Percentiles rank a stretch among this genome's conserved stretches.
phyloP scores from a whole-genome alignment of 2,888 invertebrate species.

The Harmothoe impar region DNA sequence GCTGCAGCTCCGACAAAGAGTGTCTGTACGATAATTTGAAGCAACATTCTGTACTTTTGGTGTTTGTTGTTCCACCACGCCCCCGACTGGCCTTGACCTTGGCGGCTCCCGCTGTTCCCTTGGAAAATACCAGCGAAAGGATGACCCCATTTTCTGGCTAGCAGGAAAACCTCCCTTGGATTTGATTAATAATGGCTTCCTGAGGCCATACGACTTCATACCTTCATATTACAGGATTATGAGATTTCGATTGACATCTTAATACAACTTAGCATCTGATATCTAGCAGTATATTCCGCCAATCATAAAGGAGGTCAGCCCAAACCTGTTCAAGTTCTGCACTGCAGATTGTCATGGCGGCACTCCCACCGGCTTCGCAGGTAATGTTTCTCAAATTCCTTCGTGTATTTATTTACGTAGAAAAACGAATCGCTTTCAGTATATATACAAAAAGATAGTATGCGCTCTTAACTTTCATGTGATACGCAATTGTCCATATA shows the following conservation, averaged over 20 bases:
- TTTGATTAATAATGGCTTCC: too few relatives aligned
- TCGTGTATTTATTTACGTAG: neutral
- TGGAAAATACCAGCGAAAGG: too few relatives aligned
- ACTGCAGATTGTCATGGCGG: conserved; percentile 63
- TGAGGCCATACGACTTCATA: too few relatives aligned
- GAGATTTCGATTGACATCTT: too few relatives aligned
- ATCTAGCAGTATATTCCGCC: neutral
- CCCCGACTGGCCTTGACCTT: too few relatives aligned
- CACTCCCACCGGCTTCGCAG: conserved; percentile 65
- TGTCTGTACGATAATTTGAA: conserved; percentile 16
- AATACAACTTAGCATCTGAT: too few relatives aligned
- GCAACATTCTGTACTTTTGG: neutral
- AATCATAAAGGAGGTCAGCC: conserved; percentile 28
- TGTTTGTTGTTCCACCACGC: too few relatives aligned
- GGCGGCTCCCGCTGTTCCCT: too few relatives aligned
- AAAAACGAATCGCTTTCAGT: neutral
- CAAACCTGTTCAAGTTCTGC: conserved; percentile 15
- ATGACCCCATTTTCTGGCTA: too few relatives aligned
- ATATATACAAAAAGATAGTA: neutral
- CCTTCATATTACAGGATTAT: too few relatives aligned
- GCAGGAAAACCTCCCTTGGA: too few relatives aligned
- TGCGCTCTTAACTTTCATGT: neutral
- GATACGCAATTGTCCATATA: neutral
- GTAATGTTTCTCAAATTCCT: conserved; percentile 31
- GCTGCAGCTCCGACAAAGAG: neutral